Evolutionary conservation across 1,140 invertebrate genomes (phyloP), one percentile per base, ranked within the genome.

Genomic region (Archegozetes longisetosus): DNA sequence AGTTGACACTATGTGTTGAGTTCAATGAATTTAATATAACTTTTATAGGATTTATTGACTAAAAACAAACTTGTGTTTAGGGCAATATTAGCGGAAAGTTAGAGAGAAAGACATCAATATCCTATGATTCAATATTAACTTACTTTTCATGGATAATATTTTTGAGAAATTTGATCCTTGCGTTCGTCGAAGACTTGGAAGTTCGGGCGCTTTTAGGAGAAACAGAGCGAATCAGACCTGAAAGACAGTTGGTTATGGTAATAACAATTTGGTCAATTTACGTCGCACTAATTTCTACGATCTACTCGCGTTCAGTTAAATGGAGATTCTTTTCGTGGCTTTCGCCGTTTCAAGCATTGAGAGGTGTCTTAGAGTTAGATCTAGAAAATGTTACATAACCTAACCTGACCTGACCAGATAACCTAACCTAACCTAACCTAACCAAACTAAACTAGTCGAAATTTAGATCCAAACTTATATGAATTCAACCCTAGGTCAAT

Each of bases 241-340:
- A 52, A 14, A 40, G 57, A 22, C 57, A 58, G 23, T 24, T 58
- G 57, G 23, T 58, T 20, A 58, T 58, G 57, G 48, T 58, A 12
- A 50, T 49, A 1, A 51, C 57, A 40, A 58, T 58, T 17, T 58
- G 57, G 57, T 58, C 57, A 25, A 26, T 58, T 2, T 58, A 32
- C 32, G 27, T 50, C 17, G 22, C 47, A 1, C 3, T 53, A 24
- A 22, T 29, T 14, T 28, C 50, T 17, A 14, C 17, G 24, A 24
- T 49, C 29, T 58, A 23, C 32, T 14, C 9, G 22, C 24, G 25
- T 3, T 20, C 52, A 26, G 4, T 26, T n/a, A 50, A 9, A 23
- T 17, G 12, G 14, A 58, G 50, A 23, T 53, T 22, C n/a, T 46
- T 58, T 23, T n/a, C 26, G 9, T 58, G 57, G 57, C 24, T 58